phyloP scores from a whole-genome alignment of 2,797 vertebrate species.

The Spea hammondii region DNA sequence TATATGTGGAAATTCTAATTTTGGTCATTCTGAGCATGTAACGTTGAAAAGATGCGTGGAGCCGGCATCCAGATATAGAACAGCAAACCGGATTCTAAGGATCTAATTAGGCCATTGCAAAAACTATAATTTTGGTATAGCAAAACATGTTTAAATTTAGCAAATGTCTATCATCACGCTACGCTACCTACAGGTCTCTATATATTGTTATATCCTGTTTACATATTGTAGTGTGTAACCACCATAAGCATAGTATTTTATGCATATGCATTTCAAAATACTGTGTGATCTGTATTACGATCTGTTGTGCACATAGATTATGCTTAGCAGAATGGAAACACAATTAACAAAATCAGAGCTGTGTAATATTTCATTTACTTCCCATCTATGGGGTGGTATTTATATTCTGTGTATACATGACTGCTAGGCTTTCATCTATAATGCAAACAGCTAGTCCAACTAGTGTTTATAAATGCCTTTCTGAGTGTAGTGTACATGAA shows the following conservation, averaged over 20 bases:
- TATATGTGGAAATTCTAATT: constrained; percentile 37
- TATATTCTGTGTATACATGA: constrained; percentile 35
- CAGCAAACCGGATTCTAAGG: constrained; percentile 32
- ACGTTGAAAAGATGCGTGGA: constrained; percentile 16
- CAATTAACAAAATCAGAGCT: constrained; percentile 16
- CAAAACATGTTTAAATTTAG: constrained; percentile 34
- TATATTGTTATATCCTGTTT: constrained; percentile 46
- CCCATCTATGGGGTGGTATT: constrained; percentile 36
- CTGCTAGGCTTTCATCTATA: constrained; percentile 40
- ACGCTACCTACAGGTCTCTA: constrained; percentile 15
- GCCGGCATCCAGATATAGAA: constrained; percentile 34
- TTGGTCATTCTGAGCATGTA: constrained; percentile 5
- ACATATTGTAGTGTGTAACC: constrained; percentile 2
- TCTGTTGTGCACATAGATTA: constrained; percentile 1
- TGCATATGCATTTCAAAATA: constrained; percentile 10
- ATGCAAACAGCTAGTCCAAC: constrained; percentile 28
- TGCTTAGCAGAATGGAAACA: constrained; percentile 13
- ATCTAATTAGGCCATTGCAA: constrained; percentile 33
- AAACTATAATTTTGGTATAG: constrained; percentile 44
- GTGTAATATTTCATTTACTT: constrained; percentile 31
- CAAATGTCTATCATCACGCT: constrained; percentile 22
- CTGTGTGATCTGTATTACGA: constrained; percentile 2
- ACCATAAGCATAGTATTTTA: constrained; percentile 8
- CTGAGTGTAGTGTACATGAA: constrained; percentile 20
- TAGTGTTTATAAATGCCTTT: constrained; percentile 35